Conservation (phyloP, 2,888 invertebrate species). For the Ochropleura leucogaster region DNA sequence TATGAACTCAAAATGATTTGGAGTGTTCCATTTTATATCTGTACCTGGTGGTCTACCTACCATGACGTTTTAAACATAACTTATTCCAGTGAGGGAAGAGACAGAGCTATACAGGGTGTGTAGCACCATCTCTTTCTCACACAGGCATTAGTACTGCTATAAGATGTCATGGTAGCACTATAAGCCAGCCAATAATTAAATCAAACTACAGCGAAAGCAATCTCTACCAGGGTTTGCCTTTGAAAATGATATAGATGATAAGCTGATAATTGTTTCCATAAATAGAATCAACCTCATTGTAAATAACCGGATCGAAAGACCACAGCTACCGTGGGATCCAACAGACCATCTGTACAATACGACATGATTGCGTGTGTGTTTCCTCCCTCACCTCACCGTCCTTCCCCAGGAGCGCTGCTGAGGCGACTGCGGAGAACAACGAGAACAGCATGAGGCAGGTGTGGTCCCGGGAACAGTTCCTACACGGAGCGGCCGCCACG, state of each 20-base stretch:
- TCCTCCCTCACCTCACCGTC: constrained; percentile 47
- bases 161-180: no score
- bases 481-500: constrained; percentile 93
- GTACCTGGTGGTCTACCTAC: no score
- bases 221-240: background rate
- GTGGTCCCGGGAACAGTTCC: constrained; percentile 94
- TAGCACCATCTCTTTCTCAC: no score
- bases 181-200: background rate
- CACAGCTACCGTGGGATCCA: constrained; percentile 50
- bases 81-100: no score
- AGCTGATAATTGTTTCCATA: background rate
- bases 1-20: no score
- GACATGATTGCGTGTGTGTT: constrained; percentile 50
- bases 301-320: constrained; percentile 39
- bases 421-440: constrained; percentile 68
- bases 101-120: background rate
- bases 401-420: constrained; percentile 70
- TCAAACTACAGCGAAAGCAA: background rate
- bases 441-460: constrained; percentile 85
- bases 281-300: constrained; percentile 4
- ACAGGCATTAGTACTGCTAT: no score
- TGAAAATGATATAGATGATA: background rate
- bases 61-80: no score
- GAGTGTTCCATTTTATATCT: no score
- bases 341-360: constrained; percentile 44